Percentiles rank a stretch among this genome's conserved stretches.
These are phyloP conservation scores for Synanceia verrucosa DNA, from an alignment of 2,797 vertebrate genomes.

Conservation along the genomic window DNA sequence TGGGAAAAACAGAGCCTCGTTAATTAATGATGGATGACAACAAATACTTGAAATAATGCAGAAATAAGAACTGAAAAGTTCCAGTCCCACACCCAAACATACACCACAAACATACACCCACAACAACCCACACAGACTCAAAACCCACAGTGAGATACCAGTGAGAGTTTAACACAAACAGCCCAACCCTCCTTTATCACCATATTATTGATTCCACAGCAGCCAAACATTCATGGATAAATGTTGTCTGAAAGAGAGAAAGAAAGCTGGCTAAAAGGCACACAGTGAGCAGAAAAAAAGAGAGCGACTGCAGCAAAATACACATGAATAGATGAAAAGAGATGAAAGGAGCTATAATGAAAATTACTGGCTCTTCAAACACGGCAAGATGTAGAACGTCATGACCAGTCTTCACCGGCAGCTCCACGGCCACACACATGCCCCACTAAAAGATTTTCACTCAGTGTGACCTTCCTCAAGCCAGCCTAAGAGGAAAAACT, in stretches of 20 bases:
- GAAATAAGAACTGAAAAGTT: neutral
- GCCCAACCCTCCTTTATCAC: neutral
- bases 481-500: slow-evolving; percentile 37
- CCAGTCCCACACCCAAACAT: slow-evolving; percentile 20
- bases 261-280: neutral
- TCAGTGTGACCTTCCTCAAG: slow-evolving; percentile 45
- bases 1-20: slow-evolving; percentile 56
- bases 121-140: neutral
- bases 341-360: slow-evolving; percentile 26
- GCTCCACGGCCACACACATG: slow-evolving; percentile 57
- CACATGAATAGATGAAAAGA: slow-evolving; percentile 23
- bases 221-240: slow-evolving; percentile 31
- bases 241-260: slow-evolving; percentile 27
- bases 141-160: slow-evolving; percentile 2
- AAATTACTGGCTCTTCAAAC: slow-evolving; percentile 40
- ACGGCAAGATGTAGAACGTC: slow-evolving; percentile 24
- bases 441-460: slow-evolving; percentile 38
- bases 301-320: slow-evolving; percentile 22
- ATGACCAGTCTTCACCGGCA: slow-evolving; percentile 12
- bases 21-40: neutral
- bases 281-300: neutral
- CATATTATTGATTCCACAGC: slow-evolving; percentile 28
- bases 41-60: neutral
- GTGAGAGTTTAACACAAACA: slow-evolving; percentile 38
- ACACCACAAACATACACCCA: slow-evolving; percentile 19